A percentile compares a stretch with the other conserved stretches of the same genome.
Evolutionary conservation across 2,888 invertebrate species (phyloP).

Genomic region (Nephrocerus scutellatus): DNA sequence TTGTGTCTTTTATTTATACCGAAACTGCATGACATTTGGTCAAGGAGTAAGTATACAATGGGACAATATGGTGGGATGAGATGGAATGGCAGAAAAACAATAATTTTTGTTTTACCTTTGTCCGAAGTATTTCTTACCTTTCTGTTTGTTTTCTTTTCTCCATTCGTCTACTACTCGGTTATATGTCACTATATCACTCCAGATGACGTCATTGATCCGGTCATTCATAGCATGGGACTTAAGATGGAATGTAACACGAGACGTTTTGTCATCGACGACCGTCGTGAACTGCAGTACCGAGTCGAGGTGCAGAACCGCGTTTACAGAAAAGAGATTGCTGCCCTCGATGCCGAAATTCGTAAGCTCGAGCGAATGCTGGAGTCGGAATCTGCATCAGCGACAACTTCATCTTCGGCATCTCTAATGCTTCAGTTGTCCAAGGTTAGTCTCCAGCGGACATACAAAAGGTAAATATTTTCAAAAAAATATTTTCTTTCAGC

Average conservation of each 20-base stretch:
- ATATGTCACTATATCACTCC: no score
- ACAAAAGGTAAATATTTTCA: neutral
- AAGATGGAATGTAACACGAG: conserved; percentile 84
- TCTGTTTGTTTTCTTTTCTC: conserved; percentile 9
- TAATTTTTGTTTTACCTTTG: conserved; percentile 6
- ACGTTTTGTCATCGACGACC: conserved; percentile 75
- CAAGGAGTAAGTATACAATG: conserved; percentile 51
- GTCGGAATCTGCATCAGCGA: conserved; percentile 53
- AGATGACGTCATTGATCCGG: conserved; percentile 66
- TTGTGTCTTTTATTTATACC: conserved; percentile 80
- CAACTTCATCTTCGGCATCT: conserved; percentile 50
- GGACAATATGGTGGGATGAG: conserved; percentile 1
- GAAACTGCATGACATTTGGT: conserved; percentile 69
- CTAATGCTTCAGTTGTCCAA: conserved; percentile 35
- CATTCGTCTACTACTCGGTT: conserved; percentile 1
- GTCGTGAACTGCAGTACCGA: conserved; percentile 72
- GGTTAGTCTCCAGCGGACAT: conserved; percentile 29
- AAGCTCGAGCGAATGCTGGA: conserved; percentile 66
- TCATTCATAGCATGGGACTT: conserved; percentile 81
- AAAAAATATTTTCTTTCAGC: conserved; percentile 24
- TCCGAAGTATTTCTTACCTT: conserved; percentile 4
- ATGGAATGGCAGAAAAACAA: conserved; percentile 4
- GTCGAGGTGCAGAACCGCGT: conserved; percentile 89
- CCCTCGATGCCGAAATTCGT: conserved; percentile 69
- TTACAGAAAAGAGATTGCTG: conserved; percentile 73